Evolutionary conservation across 1,140 invertebrate genomes (phyloP).

Genomic region (Caerostris darwini): DNA sequence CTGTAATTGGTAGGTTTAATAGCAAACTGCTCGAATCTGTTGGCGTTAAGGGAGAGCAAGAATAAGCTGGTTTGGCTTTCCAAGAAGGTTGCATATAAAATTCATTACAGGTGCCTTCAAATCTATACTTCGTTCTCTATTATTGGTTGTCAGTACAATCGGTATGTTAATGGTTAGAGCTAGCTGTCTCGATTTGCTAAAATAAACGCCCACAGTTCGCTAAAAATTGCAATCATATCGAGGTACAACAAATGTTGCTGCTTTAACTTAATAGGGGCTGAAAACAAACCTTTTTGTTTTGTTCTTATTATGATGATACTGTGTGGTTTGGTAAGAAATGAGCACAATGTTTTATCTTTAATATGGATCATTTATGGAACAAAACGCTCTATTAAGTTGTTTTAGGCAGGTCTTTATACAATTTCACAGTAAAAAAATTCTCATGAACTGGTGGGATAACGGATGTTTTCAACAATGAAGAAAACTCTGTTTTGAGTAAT

Average conservation of each 20-base stretch:
- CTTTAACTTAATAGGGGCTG: conserved; percentile 2
- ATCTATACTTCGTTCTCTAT: conserved; percentile 30
- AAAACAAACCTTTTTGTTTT: conserved; percentile 23
- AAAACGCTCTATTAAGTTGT: neutral
- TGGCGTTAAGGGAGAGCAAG: conserved; percentile 52
- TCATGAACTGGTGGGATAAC: neutral
- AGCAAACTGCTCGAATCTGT: conserved; percentile 59
- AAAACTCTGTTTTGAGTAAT: too few relatives aligned
- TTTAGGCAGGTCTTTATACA: neutral
- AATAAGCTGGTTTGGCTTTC: conserved; percentile 33
- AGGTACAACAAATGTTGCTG: neutral
- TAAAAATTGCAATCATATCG: conserved; percentile 42
- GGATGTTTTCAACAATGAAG: neutral
- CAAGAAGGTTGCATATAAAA: conserved; percentile 69
- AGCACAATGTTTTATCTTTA: neutral
- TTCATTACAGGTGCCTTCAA: conserved; percentile 67
- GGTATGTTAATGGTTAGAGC: conserved; percentile 58
- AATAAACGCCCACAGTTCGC: conserved; percentile 52
- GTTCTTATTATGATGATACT: conserved; percentile 13
- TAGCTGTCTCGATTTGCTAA: conserved; percentile 14
- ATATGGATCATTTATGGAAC: conserved; percentile 1
- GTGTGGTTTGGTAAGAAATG: conserved; percentile 4
- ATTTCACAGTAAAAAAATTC: neutral
- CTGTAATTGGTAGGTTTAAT: conserved; percentile 77
- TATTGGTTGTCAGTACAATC: conserved; percentile 51